Conservation (phyloP, 2,113 vertebrate species). For the Cyphomyrus plagiostoma region DNA sequence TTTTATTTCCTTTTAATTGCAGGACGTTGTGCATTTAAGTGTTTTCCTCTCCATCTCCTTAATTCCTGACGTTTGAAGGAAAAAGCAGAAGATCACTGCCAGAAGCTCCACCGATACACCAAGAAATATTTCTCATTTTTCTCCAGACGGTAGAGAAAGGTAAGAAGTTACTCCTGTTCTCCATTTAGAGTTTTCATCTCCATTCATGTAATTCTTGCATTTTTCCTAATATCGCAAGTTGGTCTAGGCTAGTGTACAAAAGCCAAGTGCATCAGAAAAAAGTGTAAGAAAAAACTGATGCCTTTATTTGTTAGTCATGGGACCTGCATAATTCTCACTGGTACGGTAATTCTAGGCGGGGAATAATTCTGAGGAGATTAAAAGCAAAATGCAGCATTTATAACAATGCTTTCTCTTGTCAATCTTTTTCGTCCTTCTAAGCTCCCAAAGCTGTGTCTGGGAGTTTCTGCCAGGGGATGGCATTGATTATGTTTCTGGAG, state of each 20-base stretch:
- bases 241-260: constrained; percentile 25
- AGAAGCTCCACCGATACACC: constrained; percentile 41
- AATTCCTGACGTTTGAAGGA: constrained; percentile 55
- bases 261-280: constrained; percentile 46
- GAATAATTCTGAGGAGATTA: constrained; percentile 48
- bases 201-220: constrained; percentile 37
- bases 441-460: neutral
- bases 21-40: constrained; percentile 22
- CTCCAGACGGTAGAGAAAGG: constrained; percentile 53
- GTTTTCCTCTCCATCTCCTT: constrained; percentile 42
- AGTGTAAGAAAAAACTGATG: constrained; percentile 44
- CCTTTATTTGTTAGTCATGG: constrained; percentile 58
- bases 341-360: constrained; percentile 34
- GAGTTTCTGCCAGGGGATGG: constrained; percentile 5
- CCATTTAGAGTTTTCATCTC: constrained; percentile 30
- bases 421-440: constrained; percentile 15
- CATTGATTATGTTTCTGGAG: constrained; percentile 16
- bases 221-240: constrained; percentile 49
- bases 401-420: constrained; percentile 16
- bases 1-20: constrained; percentile 42
- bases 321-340: constrained; percentile 57
- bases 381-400: constrained; percentile 32
- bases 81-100: constrained; percentile 50
- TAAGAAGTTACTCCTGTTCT: constrained; percentile 28
- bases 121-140: constrained; percentile 19